These are phyloP conservation scores for Zeuzera pyrina DNA, from an alignment of 2,888 invertebrate species.

Conservation along the genomic window DNA sequence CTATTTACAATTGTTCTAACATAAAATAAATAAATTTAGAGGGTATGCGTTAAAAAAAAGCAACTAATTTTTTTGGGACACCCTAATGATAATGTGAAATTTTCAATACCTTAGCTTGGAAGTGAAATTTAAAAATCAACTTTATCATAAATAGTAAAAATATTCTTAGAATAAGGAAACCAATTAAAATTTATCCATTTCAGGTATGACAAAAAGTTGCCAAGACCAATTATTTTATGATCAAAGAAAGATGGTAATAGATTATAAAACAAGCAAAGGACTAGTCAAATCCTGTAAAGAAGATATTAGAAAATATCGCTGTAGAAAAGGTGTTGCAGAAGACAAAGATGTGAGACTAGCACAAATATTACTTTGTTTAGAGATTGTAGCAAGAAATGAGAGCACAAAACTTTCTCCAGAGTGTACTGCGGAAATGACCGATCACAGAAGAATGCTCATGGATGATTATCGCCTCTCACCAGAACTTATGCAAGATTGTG, in stretches of 20 bases:
- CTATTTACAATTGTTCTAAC: too few species aligned
- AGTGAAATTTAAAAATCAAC: too few species aligned
- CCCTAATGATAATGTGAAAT: too few species aligned
- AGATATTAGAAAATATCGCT: conserved; percentile 89
- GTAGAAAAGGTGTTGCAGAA: conserved; percentile 85
- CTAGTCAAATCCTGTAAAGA: conserved; percentile 90
- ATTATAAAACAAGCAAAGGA: conserved; percentile 92
- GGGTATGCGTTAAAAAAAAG: too few species aligned
- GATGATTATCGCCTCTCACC: conserved; percentile 95
- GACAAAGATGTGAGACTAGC: conserved; percentile 89
- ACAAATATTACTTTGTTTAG: conserved; percentile 93
- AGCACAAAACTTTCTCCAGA: conserved; percentile 81
- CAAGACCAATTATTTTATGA: conserved; percentile 86
- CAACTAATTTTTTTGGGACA: too few species aligned
- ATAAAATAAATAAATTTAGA: too few species aligned
- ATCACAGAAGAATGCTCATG: conserved; percentile 92
- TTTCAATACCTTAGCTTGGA: too few species aligned
- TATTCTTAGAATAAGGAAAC: not conserved
- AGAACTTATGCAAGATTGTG: conserved; percentile 90
- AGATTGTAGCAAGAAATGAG: conserved; percentile 81
- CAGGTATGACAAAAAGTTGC: conserved; percentile 78
- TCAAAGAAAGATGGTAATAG: conserved; percentile 90
- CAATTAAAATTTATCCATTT: conserved; percentile 18
- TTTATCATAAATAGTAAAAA: too few species aligned
- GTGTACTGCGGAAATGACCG: conserved; percentile 91